phyloP scores from a whole-genome alignment of 2,113 vertebrate genomes.

The Nesoenas mayeri region DNA sequence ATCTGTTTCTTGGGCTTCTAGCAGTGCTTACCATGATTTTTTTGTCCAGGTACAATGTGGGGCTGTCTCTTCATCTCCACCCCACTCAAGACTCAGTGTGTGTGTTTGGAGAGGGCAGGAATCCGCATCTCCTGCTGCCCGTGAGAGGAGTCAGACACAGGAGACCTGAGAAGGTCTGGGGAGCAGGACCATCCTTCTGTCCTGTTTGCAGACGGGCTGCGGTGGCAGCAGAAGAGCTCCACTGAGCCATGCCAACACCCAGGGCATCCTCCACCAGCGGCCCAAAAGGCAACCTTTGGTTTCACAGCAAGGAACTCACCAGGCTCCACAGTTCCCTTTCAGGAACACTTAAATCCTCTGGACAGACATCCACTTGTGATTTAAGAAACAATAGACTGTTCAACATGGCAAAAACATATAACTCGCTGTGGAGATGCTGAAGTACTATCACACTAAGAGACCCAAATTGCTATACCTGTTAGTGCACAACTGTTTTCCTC shows the following conservation, averaged over 20 bases:
- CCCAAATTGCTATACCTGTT: neutral
- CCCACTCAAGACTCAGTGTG: rapidly evolving
- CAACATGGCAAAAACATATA: neutral
- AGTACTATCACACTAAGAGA: neutral
- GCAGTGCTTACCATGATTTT: neutral
- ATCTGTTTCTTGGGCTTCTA: neutral
- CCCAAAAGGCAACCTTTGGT: neutral
- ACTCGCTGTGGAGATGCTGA: neutral
- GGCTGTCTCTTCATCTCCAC: too few species aligned
- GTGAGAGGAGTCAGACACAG: rapidly evolving
- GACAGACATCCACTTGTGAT: neutral
- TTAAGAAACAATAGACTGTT: neutral
- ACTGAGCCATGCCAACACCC: rapidly evolving
- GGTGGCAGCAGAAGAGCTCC: neutral
- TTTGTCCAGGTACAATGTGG: rapidly evolving
- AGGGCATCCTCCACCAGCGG: too few species aligned
- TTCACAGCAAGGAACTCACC: neutral
- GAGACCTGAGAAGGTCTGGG: rapidly evolving
- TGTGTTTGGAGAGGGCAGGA: neutral
- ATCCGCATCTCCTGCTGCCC: neutral
- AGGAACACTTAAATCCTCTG: neutral
- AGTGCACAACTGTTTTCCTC: neutral
- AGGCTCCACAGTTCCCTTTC: rapidly evolving
- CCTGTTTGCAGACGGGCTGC: neutral
- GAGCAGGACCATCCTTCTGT: neutral